These are phyloP conservation scores for Stomorhina lunata DNA, from an alignment of 2,888 invertebrate genomes.

Conservation along the genomic window DNA sequence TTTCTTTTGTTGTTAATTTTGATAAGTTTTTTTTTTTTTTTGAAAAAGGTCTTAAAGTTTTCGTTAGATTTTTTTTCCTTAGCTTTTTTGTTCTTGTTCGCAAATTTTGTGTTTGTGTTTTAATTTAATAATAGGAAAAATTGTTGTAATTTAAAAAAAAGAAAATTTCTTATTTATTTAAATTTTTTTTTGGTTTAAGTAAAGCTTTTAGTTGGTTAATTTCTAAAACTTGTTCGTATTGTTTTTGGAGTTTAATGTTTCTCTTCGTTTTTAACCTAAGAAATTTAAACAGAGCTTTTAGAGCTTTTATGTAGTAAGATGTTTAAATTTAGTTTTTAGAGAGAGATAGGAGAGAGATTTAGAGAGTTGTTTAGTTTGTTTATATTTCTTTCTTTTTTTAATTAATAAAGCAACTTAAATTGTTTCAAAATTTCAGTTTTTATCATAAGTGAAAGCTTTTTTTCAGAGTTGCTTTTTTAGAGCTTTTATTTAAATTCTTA, in stretches of 20 bases:
- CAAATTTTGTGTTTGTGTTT: constrained; percentile 12
- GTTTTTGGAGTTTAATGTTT: constrained; percentile 35
- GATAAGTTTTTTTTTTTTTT: background rate
- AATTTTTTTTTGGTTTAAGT: constrained; percentile 51
- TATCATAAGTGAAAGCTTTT: constrained; percentile 17
- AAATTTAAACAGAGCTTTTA: constrained; percentile 51
- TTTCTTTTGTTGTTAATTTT: background rate
- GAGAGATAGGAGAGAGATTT: constrained; percentile 31
- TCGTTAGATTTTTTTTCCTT: constrained; percentile 5
- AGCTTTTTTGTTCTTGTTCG: background rate
- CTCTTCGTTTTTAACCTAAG: constrained; percentile 53
- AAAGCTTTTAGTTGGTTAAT: constrained; percentile 58
- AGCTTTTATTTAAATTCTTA: background rate
- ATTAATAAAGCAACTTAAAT: constrained; percentile 56
- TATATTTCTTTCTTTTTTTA: background rate
- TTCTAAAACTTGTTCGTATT: constrained; percentile 11
- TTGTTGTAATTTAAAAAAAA: constrained; percentile 18
- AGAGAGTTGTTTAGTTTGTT: background rate
- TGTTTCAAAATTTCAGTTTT: background rate
- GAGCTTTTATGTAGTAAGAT: constrained; percentile 8
- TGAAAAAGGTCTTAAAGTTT: constrained; percentile 26
- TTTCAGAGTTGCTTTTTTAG: background rate
- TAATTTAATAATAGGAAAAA: background rate
- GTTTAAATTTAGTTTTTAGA: constrained; percentile 12
- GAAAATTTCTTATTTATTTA: constrained; percentile 10